phyloP scores from a whole-genome alignment of 2,797 vertebrate genomes.

The Etheostoma nigrum region DNA sequence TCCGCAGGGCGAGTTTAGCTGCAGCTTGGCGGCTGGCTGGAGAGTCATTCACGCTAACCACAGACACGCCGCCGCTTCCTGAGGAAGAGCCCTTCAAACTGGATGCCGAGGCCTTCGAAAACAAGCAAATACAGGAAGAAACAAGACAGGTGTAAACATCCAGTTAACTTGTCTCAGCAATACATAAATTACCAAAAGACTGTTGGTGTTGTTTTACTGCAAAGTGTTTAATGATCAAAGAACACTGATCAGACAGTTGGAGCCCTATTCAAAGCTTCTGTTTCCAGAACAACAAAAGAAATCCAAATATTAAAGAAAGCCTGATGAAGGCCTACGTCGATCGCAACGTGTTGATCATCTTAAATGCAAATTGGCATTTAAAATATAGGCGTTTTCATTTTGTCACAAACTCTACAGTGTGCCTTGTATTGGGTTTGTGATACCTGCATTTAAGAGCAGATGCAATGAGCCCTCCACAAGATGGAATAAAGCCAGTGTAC shows the following conservation, averaged over 20 bases:
- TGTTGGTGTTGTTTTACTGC: background rate
- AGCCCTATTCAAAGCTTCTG: background rate
- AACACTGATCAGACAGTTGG: background rate
- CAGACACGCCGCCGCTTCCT: constrained; percentile 79
- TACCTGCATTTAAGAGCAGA: no score
- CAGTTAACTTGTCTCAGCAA: background rate
- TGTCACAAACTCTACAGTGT: no score
- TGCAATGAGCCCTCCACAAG: no score
- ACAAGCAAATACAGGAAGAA: constrained; percentile 10
- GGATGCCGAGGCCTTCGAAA: constrained; percentile 84
- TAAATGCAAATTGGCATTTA: no score
- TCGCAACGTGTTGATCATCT: no score
- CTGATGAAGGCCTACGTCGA: no score
- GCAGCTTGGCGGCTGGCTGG: constrained; percentile 94
- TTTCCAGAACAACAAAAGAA: background rate
- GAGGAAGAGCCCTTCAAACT: constrained; percentile 88
- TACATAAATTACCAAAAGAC: background rate
- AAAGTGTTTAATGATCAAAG: background rate
- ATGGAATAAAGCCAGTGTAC: no score
- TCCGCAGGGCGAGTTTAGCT: constrained; percentile 93
- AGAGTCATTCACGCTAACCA: constrained; percentile 85
- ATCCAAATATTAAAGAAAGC: background rate
- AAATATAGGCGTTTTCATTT: no score
- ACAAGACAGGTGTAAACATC: background rate
- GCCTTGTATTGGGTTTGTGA: no score